These are phyloP conservation scores for Pica pica DNA, from an alignment of 2,113 vertebrate species.

Conservation along the genomic window DNA sequence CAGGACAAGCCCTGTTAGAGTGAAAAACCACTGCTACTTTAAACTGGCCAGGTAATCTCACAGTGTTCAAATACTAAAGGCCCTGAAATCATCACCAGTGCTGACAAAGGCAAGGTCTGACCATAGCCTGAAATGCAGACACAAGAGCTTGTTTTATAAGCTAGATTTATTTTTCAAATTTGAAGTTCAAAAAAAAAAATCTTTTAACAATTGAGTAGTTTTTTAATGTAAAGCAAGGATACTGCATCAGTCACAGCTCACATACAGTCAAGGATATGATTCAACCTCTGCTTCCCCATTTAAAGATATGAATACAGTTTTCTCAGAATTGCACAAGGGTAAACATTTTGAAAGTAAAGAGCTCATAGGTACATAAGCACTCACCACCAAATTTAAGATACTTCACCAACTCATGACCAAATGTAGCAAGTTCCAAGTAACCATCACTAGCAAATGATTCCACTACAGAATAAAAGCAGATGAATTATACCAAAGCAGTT, in stretches of 20 bases:
- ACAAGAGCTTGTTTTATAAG: background rate
- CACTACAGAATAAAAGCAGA: background rate
- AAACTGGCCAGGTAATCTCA: background rate
- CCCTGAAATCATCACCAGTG: background rate
- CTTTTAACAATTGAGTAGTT: background rate
- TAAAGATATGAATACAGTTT: background rate
- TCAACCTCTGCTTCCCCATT: background rate
- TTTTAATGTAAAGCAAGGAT: slow-evolving; percentile 11
- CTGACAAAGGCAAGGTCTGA: background rate
- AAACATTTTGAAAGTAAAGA: background rate
- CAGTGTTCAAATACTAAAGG: background rate
- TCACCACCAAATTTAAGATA: background rate
- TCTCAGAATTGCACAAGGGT: background rate
- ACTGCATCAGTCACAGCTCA: background rate
- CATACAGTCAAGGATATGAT: background rate
- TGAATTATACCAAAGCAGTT: background rate
- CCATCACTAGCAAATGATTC: background rate
- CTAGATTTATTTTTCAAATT: background rate
- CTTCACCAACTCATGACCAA: background rate
- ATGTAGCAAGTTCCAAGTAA: background rate
- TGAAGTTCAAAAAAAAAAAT: background rate
- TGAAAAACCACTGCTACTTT: background rate
- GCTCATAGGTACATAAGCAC: background rate
- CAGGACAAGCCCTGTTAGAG: background rate
- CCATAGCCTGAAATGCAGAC: background rate